A percentile compares a stretch with the other conserved stretches of the same genome.
Conservation (phyloP, 2,113 vertebrate genomes). For the Typhlomys cinereus region DNA sequence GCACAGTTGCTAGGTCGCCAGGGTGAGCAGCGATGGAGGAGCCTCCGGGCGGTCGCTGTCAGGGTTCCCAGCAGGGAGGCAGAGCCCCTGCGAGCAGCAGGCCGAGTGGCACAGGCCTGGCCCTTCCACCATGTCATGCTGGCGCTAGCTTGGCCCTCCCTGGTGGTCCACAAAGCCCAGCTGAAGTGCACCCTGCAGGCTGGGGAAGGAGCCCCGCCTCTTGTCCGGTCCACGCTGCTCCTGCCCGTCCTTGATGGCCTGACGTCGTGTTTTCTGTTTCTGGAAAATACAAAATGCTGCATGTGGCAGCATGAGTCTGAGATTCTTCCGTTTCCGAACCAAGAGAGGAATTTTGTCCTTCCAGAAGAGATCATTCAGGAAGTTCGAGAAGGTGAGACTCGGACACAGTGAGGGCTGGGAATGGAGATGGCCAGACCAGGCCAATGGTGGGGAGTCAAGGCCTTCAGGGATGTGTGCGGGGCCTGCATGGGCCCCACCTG, state of each 20-base stretch:
- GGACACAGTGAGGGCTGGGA: neutral
- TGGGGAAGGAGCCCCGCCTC: neutral
- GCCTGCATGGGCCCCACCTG: neutral
- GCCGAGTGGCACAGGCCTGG: neutral
- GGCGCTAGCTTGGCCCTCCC: neutral
- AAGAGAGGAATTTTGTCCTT: slow-evolving; percentile 95
- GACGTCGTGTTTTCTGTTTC: neutral
- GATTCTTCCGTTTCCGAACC: slow-evolving; percentile 96
- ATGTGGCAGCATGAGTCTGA: slow-evolving; percentile 94
- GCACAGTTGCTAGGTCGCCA: neutral
- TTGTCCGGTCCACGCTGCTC: neutral
- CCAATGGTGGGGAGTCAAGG: neutral
- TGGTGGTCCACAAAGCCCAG: neutral
- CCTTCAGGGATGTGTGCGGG: neutral
- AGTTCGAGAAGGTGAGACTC: slow-evolving; percentile 94
- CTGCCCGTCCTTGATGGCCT: neutral
- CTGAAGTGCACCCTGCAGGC: rapidly evolving
- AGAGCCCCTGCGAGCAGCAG: no score
- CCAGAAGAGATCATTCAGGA: slow-evolving; percentile 98
- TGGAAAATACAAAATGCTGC: neutral
- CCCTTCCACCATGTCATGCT: neutral
- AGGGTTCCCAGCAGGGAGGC: neutral
- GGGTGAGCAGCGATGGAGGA: neutral
- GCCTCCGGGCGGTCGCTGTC: no score
- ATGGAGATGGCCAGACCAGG: neutral